Conservation (phyloP, 2,888 invertebrate species). For the Cheilosia vernalis region DNA sequence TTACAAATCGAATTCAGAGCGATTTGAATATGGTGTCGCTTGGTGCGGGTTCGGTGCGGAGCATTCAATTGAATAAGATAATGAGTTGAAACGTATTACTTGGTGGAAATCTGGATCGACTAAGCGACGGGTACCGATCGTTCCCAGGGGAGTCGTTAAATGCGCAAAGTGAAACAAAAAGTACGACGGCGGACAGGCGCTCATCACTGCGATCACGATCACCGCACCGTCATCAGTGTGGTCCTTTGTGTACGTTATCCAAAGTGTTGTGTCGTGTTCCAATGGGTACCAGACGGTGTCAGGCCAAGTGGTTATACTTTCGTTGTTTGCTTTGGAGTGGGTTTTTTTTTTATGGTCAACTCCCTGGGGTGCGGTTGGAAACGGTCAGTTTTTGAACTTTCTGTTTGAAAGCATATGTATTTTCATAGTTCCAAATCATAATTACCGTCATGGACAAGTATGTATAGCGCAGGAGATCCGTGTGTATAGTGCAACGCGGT, state of each 20-base stretch:
- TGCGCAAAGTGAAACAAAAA: constrained; percentile 58
- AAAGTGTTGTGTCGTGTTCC: constrained; percentile 52
- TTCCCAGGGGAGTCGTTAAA: constrained; percentile 77
- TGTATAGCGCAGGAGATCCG: constrained; percentile 32
- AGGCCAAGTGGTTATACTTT: constrained; percentile 76
- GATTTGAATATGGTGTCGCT: neutral
- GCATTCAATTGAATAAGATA: constrained; percentile 45
- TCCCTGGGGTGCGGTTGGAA: constrained; percentile 47
- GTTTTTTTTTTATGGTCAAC: constrained; percentile 47
- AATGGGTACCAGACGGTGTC: constrained; percentile 81
- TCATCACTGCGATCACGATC: constrained; percentile 60
- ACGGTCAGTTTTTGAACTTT: constrained; percentile 62
- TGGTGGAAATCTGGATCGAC: constrained; percentile 60
- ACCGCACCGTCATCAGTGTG: constrained; percentile 54
- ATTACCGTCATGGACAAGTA: constrained; percentile 24
- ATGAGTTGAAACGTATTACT: constrained; percentile 39
- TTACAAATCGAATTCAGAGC: constrained; percentile 68
- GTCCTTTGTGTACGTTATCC: constrained; percentile 66
- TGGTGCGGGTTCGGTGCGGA: constrained; percentile 25
- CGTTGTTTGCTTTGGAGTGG: constrained; percentile 33
- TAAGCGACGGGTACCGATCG: constrained; percentile 69
- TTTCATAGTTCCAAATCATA: constrained; percentile 1
- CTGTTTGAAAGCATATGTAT: constrained; percentile 21
- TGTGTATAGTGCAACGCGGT: constrained; percentile 35
- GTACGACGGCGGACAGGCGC: constrained; percentile 44